Evolutionary conservation across 2,797 vertebrate genomes (phyloP).

Genomic region (Antrozous pallidus): DNA sequence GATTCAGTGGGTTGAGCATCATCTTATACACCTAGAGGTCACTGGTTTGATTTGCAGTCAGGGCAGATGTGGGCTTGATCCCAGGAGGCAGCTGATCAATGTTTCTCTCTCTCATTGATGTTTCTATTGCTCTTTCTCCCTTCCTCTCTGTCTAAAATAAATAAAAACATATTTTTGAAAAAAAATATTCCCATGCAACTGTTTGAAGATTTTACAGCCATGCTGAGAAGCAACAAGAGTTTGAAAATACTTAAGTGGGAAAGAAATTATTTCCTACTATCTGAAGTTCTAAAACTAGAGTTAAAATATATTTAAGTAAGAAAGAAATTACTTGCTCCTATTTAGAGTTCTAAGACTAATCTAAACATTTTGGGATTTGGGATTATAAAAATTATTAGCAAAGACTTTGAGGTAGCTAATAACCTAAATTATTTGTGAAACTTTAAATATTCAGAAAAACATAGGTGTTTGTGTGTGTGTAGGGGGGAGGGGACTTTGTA

Average conservation of each 20-base stretch:
- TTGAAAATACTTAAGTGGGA: background rate
- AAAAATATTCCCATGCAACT: background rate
- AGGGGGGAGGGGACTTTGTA: background rate
- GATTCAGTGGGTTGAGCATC: no score
- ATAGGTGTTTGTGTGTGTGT: background rate
- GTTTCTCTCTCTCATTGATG: no score
- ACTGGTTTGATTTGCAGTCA: no score
- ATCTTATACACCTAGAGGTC: no score
- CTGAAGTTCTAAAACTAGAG: background rate
- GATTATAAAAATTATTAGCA: background rate
- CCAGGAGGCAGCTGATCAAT: no score
- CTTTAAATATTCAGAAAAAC: background rate
- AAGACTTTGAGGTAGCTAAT: background rate
- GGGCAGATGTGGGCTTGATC: no score
- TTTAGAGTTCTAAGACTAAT: constrained; percentile 25
- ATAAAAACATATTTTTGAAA: no score
- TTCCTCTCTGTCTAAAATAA: no score
- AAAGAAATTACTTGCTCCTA: background rate
- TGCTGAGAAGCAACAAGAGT: background rate
- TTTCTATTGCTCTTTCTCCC: no score
- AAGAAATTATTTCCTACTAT: background rate
- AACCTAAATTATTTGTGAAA: constrained; percentile 21
- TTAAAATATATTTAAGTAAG: background rate
- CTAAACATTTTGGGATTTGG: background rate
- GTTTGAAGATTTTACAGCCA: background rate